Evolutionary conservation across 2,797 vertebrate species (phyloP).

Genomic region (Ispidina picta): DNA sequence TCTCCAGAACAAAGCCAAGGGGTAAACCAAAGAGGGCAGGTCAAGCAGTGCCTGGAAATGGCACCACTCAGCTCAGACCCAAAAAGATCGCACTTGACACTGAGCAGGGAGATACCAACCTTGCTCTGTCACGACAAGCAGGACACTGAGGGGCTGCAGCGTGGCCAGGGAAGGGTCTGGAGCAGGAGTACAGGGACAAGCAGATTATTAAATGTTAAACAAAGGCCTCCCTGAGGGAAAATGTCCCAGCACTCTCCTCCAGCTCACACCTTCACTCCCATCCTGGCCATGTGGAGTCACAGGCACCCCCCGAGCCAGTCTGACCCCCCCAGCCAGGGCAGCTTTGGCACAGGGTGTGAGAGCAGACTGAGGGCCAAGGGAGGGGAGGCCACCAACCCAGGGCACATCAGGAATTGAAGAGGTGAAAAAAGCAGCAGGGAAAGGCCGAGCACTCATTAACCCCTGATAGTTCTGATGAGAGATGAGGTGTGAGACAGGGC

Average conservation of each 20-base stretch:
- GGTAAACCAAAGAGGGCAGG: not conserved
- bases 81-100: not conserved
- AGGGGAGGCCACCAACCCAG: not conserved
- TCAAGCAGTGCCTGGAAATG: not conserved
- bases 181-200: not conserved
- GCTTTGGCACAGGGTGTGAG: not conserved
- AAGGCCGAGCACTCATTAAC: not conserved
- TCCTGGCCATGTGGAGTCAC: not conserved
- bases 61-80: rapidly evolving
- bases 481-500: not conserved
- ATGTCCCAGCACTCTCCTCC: not conserved
- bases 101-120: not conserved
- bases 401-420: not conserved
- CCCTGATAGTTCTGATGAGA: rapidly evolving
- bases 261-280: not conserved
- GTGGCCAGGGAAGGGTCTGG: not conserved
- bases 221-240: conserved; percentile 16
- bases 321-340: not conserved
- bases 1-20: not conserved
- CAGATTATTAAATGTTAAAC: not conserved
- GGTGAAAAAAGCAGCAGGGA: not conserved
- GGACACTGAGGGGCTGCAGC: not conserved
- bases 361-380: not conserved
- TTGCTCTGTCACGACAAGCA: not conserved
- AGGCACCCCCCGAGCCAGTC: not conserved